Conservation (phyloP, 2,113 vertebrate genomes). For the Cervus canadensis region DNA sequence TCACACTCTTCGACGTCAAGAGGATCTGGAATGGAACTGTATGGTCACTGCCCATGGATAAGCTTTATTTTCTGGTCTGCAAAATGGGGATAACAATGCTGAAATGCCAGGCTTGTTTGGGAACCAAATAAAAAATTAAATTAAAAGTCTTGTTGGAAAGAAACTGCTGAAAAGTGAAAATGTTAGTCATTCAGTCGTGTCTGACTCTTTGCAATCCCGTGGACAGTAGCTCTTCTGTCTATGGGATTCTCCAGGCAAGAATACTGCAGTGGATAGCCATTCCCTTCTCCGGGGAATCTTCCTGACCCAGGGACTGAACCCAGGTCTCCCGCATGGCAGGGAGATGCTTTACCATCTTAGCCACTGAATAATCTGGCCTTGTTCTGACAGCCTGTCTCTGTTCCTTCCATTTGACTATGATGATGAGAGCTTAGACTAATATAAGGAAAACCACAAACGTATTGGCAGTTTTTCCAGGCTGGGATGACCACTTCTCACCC, state of each 20-base stretch:
- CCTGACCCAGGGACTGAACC: neutral
- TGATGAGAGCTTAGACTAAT: neutral
- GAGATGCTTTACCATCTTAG: neutral
- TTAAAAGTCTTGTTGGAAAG: neutral
- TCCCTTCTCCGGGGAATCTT: neutral
- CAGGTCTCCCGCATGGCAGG: neutral
- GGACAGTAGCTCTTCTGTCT: neutral
- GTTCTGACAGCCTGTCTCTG: neutral
- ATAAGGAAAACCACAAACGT: neutral
- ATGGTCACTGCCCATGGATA: neutral
- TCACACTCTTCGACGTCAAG: neutral
- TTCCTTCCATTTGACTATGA: neutral
- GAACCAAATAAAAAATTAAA: neutral
- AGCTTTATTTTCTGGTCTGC: neutral
- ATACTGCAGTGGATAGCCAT: neutral
- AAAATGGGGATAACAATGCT: neutral
- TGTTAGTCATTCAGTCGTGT: neutral
- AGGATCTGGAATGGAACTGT: neutral
- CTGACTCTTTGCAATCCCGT: neutral
- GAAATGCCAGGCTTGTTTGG: neutral
- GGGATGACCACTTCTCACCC: too few relatives aligned
- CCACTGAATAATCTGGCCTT: neutral
- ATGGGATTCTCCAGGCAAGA: neutral
- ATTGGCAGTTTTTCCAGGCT: neutral
- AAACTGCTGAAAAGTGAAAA: neutral